phyloP scores from a whole-genome alignment of 1,140 invertebrate genomes.

The Tribolium castaneum region DNA sequence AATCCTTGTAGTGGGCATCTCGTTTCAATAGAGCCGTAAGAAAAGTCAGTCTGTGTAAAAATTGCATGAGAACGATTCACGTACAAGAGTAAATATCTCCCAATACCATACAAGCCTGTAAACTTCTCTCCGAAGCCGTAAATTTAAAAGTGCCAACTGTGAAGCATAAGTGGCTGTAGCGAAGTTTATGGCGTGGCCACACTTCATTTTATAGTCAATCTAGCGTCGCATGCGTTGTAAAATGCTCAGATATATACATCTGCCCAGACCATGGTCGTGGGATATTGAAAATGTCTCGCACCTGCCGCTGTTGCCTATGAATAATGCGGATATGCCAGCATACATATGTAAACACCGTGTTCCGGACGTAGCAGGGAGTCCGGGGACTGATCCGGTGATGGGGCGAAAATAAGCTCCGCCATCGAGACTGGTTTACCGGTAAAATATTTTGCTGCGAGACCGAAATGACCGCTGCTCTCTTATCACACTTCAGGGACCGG shows the following conservation, averaged over 20 bases:
- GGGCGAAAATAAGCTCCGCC: conserved; percentile 6
- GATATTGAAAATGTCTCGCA: conserved; percentile 31
- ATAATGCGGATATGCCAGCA: conserved; percentile 22
- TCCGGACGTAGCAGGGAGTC: conserved; percentile 24
- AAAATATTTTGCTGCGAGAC: conserved; percentile 28
- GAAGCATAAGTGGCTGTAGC: conserved; percentile 27
- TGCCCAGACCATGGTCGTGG: conserved; percentile 1
- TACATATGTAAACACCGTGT: conserved; percentile 32
- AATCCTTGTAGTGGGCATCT: neutral
- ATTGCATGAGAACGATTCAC: conserved; percentile 28
- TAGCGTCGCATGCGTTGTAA: conserved; percentile 27
- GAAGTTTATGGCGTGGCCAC: conserved; percentile 12
- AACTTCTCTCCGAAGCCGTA: conserved; percentile 18
- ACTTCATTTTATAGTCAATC: conserved; percentile 36
- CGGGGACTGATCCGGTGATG: conserved; percentile 23
- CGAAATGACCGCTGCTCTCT: neutral
- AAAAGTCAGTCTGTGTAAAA: conserved; percentile 24
- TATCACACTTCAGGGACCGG: conserved; percentile 21
- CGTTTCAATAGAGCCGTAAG: conserved; percentile 25
- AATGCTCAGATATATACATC: conserved; percentile 23
- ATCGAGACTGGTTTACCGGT: neutral
- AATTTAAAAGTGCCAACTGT: conserved; percentile 33
- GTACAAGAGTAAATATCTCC: conserved; percentile 21
- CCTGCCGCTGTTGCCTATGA: conserved; percentile 12
- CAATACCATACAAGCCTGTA: conserved; percentile 21